phyloP scores from a whole-genome alignment of 2,888 invertebrate species.

The Callosobruchus maculatus region DNA sequence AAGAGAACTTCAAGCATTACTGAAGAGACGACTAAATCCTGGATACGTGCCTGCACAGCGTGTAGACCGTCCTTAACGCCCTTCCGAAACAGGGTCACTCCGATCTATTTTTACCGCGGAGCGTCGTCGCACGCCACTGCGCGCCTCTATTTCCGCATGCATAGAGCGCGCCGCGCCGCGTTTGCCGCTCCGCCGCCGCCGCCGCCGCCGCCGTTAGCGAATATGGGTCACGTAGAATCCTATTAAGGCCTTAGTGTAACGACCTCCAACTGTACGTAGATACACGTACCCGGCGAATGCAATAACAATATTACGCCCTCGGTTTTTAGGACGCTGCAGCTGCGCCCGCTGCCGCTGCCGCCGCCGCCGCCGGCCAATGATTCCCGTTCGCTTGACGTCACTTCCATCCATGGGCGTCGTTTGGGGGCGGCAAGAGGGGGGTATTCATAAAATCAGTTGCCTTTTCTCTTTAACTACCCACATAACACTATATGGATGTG shows the following conservation, averaged over 20 bases:
- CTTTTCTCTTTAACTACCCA: too few relatives aligned
- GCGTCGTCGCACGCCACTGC: not conserved
- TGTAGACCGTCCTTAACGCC: too few relatives aligned
- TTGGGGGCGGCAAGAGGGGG: too few relatives aligned
- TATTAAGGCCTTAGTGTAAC: not conserved
- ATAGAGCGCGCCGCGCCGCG: too few relatives aligned
- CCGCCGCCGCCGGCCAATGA: not conserved
- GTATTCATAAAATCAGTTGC: too few relatives aligned
- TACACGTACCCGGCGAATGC: not conserved
- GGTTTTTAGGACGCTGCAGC: not conserved
- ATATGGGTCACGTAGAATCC: not conserved
- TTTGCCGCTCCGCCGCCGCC: not conserved
- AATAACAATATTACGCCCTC: not conserved
- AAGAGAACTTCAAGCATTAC: too few relatives aligned
- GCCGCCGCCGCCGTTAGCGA: not conserved
- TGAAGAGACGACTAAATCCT: too few relatives aligned
- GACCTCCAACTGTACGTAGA: not conserved
- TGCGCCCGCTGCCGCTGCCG: not conserved
- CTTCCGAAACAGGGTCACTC: not conserved
- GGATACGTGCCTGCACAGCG: too few relatives aligned
- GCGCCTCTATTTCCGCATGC: not conserved
- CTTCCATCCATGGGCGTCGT: too few relatives aligned
- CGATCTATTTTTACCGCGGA: not conserved
- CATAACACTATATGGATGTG: too few relatives aligned
- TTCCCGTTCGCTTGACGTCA: not conserved